Base-by-base conservation (phyloP, 2,888 invertebrate species). In the Charanyca ferruginea region DNA sequence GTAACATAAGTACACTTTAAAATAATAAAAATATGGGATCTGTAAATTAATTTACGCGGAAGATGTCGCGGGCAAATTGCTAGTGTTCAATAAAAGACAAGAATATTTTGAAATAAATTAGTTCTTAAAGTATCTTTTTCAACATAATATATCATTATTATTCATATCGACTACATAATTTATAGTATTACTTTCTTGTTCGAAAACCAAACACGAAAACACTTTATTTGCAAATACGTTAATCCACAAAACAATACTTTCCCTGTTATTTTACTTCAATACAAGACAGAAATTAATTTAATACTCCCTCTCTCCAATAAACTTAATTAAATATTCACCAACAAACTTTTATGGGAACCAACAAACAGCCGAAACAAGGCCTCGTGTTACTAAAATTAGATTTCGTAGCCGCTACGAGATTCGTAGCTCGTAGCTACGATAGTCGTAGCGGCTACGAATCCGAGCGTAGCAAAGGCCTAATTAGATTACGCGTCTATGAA, bases 401-500 rank as follows among this genome's bases (percentile, higher is more conserved):
- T 79, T 79, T 60, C 79, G 59, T 79, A 81, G 79, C 66, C 59
- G 66, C 77, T 77, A 66, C 70, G 77, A 59, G 59, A 76, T 13
- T 47, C 65, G 64, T 78, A 71, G 66, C 32, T 65, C 59, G 78
- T 78, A 75, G 74, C 78, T 77, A 66, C 65, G 78, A 77, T 53
- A 57, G 54, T 76, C 76, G 60, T 70, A 77, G 77, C 60, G 23
- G 63, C 81, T 79, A 79, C 64, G 75, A 81, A 81, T 79, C 51
- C 48, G 32, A 45, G 69, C 66, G 71, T 79, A 74, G 82, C 79
- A 62, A 74, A 58, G 63, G 79, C 60, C 62, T 81, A 79, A 79
- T 79, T 79, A 74, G 76, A 74, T 81, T 79, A 53, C 51, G 59
- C 71, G 64, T 65, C 76, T 81, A 79, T 79, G 82, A 81, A 71